Conservation (phyloP, 2,113 vertebrate genomes). For the Erpornis zantholeuca region DNA sequence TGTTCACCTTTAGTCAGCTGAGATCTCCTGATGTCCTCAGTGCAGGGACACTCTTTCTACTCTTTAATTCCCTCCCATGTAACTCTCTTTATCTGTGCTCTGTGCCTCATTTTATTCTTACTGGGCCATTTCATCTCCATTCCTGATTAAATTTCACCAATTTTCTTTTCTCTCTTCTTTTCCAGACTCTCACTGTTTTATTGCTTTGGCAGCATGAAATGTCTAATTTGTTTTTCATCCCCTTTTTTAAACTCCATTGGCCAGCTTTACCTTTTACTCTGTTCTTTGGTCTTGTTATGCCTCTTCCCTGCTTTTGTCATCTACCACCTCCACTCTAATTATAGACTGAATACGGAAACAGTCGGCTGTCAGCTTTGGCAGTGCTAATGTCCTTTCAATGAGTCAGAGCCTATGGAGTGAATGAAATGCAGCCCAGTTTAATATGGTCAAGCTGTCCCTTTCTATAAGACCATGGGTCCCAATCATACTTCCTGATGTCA, state of each 20-base stretch:
- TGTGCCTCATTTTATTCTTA: slow-evolving; percentile 4
- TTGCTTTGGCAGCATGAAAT: slow-evolving; percentile 10
- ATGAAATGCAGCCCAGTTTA: background rate
- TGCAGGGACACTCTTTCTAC: background rate
- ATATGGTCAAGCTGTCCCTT: background rate
- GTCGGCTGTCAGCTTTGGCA: background rate
- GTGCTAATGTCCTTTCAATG: slow-evolving; percentile 14
- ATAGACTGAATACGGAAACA: background rate
- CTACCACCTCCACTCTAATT: slow-evolving; percentile 1
- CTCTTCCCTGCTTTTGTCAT: background rate
- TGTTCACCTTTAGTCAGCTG: background rate
- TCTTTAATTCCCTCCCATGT: background rate
- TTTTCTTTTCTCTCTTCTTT: slow-evolving; percentile 4
- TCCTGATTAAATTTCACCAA: background rate
- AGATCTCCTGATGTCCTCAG: background rate
- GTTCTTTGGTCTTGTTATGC: background rate
- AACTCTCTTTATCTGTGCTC: background rate
- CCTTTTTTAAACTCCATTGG: background rate
- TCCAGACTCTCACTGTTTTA: background rate
- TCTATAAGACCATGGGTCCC: background rate
- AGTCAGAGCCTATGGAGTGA: background rate
- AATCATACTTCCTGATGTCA: background rate
- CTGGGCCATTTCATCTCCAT: background rate
- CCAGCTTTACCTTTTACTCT: slow-evolving; percentile 17
- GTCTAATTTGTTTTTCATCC: slow-evolving; percentile 7